Percentiles rank a stretch among this genome's conserved stretches.
phyloP scores from a whole-genome alignment of 2,113 vertebrate genomes.

The Paraplagusia blochii region DNA sequence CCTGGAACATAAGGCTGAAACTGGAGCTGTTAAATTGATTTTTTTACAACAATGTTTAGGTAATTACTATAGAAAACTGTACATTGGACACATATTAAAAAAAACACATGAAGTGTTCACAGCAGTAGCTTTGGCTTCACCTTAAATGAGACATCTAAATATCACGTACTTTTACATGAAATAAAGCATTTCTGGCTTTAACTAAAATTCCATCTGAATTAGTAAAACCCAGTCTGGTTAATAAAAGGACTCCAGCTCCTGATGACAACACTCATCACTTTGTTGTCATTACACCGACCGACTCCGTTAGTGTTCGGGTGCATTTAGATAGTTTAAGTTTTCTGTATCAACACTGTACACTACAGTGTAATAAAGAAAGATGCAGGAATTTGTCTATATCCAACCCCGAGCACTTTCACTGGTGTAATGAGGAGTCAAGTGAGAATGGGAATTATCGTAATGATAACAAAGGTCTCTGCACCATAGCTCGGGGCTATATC shows the following conservation, averaged over 20 bases:
- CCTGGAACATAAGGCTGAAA: too few relatives aligned
- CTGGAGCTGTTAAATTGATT: too few relatives aligned
- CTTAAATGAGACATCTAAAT: too few relatives aligned
- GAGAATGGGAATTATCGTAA: slow-evolving; percentile 82
- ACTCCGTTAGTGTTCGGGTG: slow-evolving; percentile 13
- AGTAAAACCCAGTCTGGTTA: too few relatives aligned
- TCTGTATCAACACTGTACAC: slow-evolving; percentile 35
- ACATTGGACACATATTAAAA: too few relatives aligned
- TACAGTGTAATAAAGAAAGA: slow-evolving; percentile 62
- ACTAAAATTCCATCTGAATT: too few relatives aligned
- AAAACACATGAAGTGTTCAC: too few relatives aligned
- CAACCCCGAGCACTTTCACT: slow-evolving; percentile 64
- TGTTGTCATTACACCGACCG: slow-evolving; percentile 25
- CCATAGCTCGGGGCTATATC: slow-evolving; percentile 71
- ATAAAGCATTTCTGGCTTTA: too few relatives aligned
- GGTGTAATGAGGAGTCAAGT: slow-evolving; percentile 76
- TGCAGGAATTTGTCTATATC: slow-evolving; percentile 60
- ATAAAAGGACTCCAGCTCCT: slow-evolving; percentile 28
- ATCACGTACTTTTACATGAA: too few relatives aligned
- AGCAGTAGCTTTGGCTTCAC: too few relatives aligned
- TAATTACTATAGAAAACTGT: too few relatives aligned
- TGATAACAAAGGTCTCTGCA: slow-evolving; percentile 77
- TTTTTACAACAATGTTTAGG: too few relatives aligned
- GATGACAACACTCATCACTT: slow-evolving; percentile 26
- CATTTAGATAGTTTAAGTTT: slow-evolving; percentile 38